These are phyloP conservation scores for Hypercompe scribonia DNA, from an alignment of 2,888 invertebrate species.

Conservation along the genomic window DNA sequence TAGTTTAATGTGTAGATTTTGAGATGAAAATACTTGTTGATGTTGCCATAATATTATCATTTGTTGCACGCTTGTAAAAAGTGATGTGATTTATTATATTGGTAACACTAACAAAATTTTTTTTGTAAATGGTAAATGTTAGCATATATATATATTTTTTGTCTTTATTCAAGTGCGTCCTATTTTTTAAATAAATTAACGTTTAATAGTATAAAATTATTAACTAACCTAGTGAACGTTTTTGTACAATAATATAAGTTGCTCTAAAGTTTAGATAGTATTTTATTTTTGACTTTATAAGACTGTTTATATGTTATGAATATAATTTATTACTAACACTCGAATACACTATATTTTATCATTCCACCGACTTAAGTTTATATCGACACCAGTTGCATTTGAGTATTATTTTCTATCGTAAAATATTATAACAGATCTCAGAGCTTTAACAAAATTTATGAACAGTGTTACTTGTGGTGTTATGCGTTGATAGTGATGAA, in stretches of 20 bases:
- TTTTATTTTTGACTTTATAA: conserved; percentile 74
- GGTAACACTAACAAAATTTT: conserved; percentile 50
- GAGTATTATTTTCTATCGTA: conserved; percentile 73
- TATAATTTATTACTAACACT: conserved; percentile 72
- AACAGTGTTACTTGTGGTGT: conserved; percentile 54
- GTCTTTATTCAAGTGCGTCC: conserved; percentile 67
- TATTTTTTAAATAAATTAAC: conserved; percentile 64
- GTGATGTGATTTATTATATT: conserved; percentile 48
- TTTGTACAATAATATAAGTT: conserved; percentile 68
- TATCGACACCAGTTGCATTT: conserved; percentile 72
- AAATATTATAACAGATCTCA: conserved; percentile 60
- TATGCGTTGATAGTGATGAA: conserved; percentile 46
- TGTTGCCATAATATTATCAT: conserved; percentile 51
- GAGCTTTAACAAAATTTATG: conserved; percentile 66
- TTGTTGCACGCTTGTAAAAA: conserved; percentile 38
- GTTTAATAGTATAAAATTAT: conserved; percentile 55
- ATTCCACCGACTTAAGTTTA: conserved; percentile 84
- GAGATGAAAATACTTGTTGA: conserved; percentile 56
- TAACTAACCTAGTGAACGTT: conserved; percentile 61
- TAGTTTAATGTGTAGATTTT: conserved; percentile 57
- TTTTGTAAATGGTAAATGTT: conserved; percentile 59
- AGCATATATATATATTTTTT: conserved; percentile 50
- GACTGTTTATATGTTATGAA: conserved; percentile 78
- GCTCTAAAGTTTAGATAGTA: conserved; percentile 69
- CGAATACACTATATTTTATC: conserved; percentile 73